Conservation (phyloP, 2,888 invertebrate species). For the Sminthurides aquaticus region DNA sequence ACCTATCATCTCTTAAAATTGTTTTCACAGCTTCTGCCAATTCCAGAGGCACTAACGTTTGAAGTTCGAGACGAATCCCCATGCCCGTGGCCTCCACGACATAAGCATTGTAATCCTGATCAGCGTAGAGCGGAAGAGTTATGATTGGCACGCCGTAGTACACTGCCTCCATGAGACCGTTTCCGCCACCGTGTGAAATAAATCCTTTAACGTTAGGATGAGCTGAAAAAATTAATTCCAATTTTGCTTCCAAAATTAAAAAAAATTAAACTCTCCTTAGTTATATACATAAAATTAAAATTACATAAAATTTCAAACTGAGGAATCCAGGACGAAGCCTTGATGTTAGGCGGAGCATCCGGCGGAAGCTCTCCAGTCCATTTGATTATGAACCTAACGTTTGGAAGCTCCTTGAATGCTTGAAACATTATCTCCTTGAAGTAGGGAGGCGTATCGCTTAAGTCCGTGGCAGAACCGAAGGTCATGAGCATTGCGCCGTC, state of each 20-base stretch:
- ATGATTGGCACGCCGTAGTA: constrained; percentile 8
- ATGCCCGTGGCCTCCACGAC: constrained; percentile 9
- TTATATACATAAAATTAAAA: too few relatives aligned
- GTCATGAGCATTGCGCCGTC: constrained; percentile 13
- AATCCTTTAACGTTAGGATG: constrained; percentile 12
- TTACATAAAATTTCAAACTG: constrained; percentile 18
- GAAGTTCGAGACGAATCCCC: constrained; percentile 5
- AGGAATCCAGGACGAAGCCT: constrained; percentile 8
- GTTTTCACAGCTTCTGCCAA: constrained; percentile 9
- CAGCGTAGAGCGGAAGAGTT: constrained; percentile 4
- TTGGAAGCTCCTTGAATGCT: constrained; percentile 5
- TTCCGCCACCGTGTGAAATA: constrained; percentile 15
- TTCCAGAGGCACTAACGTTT: not conserved
- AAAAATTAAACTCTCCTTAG: too few relatives aligned
- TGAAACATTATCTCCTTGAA: constrained; percentile 11
- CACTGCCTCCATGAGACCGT: constrained; percentile 13
- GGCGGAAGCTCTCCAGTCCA: constrained; percentile 9
- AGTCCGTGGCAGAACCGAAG: constrained; percentile 9
- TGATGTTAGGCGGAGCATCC: constrained; percentile 9
- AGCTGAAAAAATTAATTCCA: constrained; percentile 1
- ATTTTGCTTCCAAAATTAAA: too few relatives aligned
- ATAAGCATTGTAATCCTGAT: constrained; percentile 15
- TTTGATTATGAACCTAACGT: constrained; percentile 12
- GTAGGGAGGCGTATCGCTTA: constrained; percentile 9
- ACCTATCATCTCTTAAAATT: constrained; percentile 9